These are phyloP conservation scores for Cynopterus sphinx DNA, from an alignment of 2,797 vertebrate species.

Conservation along the genomic window DNA sequence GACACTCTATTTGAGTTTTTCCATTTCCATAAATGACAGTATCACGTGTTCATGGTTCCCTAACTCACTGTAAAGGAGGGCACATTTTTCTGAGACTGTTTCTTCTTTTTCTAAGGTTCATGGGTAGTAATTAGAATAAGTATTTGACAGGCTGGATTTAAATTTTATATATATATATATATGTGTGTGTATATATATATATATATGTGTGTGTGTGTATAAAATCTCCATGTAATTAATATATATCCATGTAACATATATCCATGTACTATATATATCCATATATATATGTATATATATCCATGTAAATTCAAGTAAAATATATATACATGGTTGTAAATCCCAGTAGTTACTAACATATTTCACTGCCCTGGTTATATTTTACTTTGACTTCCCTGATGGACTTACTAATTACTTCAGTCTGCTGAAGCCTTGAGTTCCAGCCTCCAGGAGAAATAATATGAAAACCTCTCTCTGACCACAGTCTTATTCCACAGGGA, in stretches of 20 bases:
- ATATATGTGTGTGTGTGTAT: accelerated
- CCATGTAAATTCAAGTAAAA: not conserved
- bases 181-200: not conserved
- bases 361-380: conserved; percentile 15
- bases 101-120: not conserved
- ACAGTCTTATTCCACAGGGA: conserved; percentile 58
- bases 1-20: not conserved
- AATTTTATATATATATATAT: not conserved
- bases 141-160: not conserved
- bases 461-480: conserved; percentile 45
- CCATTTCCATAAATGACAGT: not conserved
- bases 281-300: not conserved
- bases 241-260: too few species aligned
- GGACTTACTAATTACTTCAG: conserved; percentile 60
- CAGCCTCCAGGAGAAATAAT: conserved; percentile 53
- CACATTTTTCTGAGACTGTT: not conserved
- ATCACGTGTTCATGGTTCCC: not conserved
- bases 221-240: too few species aligned
- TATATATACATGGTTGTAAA: conserved; percentile 29
- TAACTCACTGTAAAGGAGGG: not conserved
- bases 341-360: not conserved
- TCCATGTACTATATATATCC: too few species aligned
- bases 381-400: conserved; percentile 66
- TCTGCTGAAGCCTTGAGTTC: conserved; percentile 66
- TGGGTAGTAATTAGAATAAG: not conserved